phyloP scores from a whole-genome alignment of 1,140 invertebrate species.

The Colletes gigas region DNA sequence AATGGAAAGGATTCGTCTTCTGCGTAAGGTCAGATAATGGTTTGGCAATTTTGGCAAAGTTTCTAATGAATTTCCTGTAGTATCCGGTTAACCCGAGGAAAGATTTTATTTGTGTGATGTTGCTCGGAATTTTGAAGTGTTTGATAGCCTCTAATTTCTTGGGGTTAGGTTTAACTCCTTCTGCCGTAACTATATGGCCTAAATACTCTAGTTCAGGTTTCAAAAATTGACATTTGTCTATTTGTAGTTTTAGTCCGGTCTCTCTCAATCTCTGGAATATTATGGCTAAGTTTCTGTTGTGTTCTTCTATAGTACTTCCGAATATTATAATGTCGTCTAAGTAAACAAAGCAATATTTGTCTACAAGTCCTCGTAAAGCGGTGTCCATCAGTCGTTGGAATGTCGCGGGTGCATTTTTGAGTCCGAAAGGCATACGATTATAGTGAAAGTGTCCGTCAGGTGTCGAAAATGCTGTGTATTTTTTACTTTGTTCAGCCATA shows the following conservation, averaged over 20 bases:
- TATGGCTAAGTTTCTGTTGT: neutral
- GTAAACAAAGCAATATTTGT: neutral
- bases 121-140: neutral
- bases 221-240: neutral
- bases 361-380: too few species aligned
- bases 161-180: neutral
- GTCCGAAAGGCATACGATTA: too few species aligned
- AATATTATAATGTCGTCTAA: neutral
- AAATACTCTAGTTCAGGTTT: neutral
- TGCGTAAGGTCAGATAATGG: neutral
- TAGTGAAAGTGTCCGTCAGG: too few species aligned
- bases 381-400: too few species aligned
- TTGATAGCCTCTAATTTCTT: neutral
- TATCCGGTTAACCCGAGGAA: neutral
- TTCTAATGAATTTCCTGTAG: neutral
- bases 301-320: neutral
- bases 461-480: too few species aligned
- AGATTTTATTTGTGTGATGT: neutral
- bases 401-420: too few species aligned
- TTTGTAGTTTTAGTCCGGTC: neutral
- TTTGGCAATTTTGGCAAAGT: neutral
- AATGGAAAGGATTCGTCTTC: neutral
- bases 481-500: too few species aligned
- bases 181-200: neutral
- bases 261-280: neutral